Evolutionary conservation across 2,888 invertebrate species (phyloP), one percentile per base, ranked within the genome.

Genomic region (Drosophila subsilvestris): DNA sequence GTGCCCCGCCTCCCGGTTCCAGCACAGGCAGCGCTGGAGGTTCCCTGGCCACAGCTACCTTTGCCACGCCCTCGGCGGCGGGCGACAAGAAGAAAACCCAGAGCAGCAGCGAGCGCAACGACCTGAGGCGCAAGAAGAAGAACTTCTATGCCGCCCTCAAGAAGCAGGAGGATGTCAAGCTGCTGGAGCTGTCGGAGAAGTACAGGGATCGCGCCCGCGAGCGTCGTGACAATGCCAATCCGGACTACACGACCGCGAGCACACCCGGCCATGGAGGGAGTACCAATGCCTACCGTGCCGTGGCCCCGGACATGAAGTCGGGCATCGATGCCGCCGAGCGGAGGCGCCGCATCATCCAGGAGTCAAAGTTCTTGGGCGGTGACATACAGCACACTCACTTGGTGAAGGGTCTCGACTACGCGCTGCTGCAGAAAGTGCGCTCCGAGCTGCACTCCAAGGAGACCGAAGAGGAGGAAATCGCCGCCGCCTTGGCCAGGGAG

Each of bases 371-470:
- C 93, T 97, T 99, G 93, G 99, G 99, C 91, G 99, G 99, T 94
- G 99, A 99, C 92, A 99, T 99, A 97, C 99, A 99, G 90, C 99
- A 99, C 89, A 99, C 99, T 91, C 99, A 99, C 93, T 98, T 99
- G 94, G 99, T 99, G 83, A 99, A 99, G 93, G 99, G 98, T 84
- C 92, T 97, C 53, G 98, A 98, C 94, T 98, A 97, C 92, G 98
- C 98, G 0, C 92, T 98, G 56, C 92, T 98, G 63, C 98, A 98
- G 89, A 97, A 99, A 94, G 98, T 97, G 0, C 95, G 98, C 51
- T 98, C 98, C 76, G 99, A 99, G 92, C 97, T 99, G 74, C 84
- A 89, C 42, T 86, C 87, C 2, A 96, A 96, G 67, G 98, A 98
- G 89, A 78, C 78, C 0, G 94, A 94, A 60, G 97, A 97, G 84